Evolutionary conservation across 1,140 invertebrate species (phyloP).

Genomic region (Polypedilum pembai): DNA sequence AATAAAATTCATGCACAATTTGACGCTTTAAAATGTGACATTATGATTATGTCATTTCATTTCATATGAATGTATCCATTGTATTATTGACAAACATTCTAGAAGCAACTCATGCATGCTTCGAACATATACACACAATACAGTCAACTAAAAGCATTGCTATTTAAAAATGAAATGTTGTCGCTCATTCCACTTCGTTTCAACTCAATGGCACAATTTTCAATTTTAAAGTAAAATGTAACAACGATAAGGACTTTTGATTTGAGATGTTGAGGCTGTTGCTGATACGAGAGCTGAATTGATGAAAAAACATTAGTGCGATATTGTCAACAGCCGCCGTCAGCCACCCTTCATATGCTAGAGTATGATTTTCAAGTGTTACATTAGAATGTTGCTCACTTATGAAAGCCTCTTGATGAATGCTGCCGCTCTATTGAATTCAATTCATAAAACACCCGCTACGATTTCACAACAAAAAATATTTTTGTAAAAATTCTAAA

Average conservation of each 20-base stretch:
- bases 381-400: slow-evolving; percentile 6
- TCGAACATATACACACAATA: too few relatives aligned
- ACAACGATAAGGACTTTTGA: slow-evolving; percentile 17
- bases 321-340: background rate
- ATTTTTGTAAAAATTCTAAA: too few relatives aligned
- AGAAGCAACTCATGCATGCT: too few relatives aligned
- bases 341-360: background rate
- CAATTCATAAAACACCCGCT: slow-evolving; percentile 15
- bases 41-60: background rate
- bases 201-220: background rate
- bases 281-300: background rate
- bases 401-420: background rate
- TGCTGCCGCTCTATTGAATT: background rate
- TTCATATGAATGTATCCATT: too few relatives aligned
- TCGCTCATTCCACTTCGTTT: background rate
- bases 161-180: background rate
- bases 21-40: background rate
- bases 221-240: slow-evolving; percentile 3
- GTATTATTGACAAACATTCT: too few relatives aligned
- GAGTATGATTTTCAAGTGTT: slow-evolving; percentile 6
- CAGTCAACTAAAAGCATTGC: too few relatives aligned
- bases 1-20: slow-evolving; percentile 1
- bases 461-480: background rate
- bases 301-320: background rate
- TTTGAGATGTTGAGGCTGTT: background rate